These are phyloP conservation scores for Eleginops maclovinus DNA, from an alignment of 2,113 vertebrate species.

Conservation along the genomic window DNA sequence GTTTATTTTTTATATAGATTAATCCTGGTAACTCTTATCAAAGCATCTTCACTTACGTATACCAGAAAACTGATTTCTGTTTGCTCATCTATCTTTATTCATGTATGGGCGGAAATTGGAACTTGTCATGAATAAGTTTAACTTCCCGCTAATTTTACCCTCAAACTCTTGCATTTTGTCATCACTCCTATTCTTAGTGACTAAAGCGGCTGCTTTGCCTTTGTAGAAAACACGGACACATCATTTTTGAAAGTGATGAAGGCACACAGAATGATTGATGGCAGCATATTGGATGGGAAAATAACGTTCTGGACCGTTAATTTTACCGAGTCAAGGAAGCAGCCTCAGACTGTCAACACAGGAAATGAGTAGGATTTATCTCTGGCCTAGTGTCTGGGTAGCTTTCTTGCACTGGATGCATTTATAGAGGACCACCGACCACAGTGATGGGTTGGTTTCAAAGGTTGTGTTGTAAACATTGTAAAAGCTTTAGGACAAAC, in stretches of 20 bases:
- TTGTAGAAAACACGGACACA: conserved; percentile 69
- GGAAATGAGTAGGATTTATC: conserved; percentile 82
- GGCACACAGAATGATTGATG: conserved; percentile 76
- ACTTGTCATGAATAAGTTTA: conserved; percentile 47
- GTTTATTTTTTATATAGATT: conserved; percentile 30
- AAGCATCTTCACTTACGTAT: conserved; percentile 19
- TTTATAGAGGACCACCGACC: conserved; percentile 49
- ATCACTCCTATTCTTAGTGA: conserved; percentile 34
- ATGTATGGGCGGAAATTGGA: conserved; percentile 14
- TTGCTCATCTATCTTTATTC: conserved; percentile 13
- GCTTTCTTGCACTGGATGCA: conserved; percentile 48
- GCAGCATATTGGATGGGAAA: conserved; percentile 79
- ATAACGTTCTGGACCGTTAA: conserved; percentile 82
- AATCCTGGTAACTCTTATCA: conserved; percentile 29
- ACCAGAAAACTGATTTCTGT: conserved; percentile 3
- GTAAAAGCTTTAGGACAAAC: conserved; percentile 16
- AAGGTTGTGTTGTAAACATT: conserved; percentile 15
- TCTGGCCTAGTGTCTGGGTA: conserved; percentile 68
- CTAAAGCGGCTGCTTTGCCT: conserved; percentile 68
- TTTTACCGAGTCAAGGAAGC: conserved; percentile 79
- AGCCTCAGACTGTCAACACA: conserved; percentile 75
- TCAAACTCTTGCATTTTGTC: conserved; percentile 39
- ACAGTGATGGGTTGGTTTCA: conserved; percentile 32
- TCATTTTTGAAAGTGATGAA: conserved; percentile 77
- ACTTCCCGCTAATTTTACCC: conserved; percentile 25